Conservation (phyloP, 2,113 vertebrate genomes). For the Pterocles gutturalis region DNA sequence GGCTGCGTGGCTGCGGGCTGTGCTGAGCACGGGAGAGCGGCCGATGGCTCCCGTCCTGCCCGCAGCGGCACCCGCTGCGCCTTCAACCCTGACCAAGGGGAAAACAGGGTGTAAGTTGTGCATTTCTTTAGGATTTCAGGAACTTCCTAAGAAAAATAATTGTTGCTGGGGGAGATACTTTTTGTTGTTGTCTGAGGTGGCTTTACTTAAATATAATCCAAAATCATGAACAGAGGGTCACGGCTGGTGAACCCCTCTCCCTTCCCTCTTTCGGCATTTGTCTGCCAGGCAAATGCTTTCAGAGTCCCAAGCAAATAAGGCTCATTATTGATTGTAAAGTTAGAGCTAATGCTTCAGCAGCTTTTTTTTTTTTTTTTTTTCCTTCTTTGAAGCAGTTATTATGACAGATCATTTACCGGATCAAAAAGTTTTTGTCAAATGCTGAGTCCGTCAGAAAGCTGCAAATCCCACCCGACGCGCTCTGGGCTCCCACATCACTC, state of each 20-base stretch:
- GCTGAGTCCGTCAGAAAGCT: not conserved
- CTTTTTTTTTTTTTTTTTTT: not conserved
- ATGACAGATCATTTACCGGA: not conserved
- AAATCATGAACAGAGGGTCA: not conserved
- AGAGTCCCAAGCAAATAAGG: not conserved
- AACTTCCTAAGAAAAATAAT: not conserved
- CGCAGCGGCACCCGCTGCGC: rapidly evolving
- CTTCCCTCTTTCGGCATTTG: not conserved
- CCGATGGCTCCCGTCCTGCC: not conserved
- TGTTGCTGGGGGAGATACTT: not conserved
- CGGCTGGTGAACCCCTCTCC: not conserved
- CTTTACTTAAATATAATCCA: not conserved
- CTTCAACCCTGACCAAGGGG: not conserved
- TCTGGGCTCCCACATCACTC: not conserved
- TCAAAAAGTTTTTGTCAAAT: not conserved
- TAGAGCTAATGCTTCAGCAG: not conserved
- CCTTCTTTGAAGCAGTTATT: not conserved
- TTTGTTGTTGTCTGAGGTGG: not conserved
- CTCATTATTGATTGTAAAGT: not conserved
- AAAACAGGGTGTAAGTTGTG: not conserved
- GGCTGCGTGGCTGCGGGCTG: not conserved
- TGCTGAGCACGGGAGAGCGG: not conserved
- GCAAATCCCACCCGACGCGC: not conserved
- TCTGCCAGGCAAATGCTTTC: not conserved
- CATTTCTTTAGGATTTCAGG: not conserved